Evolutionary conservation across 2,113 vertebrate genomes (phyloP), one percentile per base, ranked within the genome.

Genomic region (Oreocharis arfaki): DNA sequence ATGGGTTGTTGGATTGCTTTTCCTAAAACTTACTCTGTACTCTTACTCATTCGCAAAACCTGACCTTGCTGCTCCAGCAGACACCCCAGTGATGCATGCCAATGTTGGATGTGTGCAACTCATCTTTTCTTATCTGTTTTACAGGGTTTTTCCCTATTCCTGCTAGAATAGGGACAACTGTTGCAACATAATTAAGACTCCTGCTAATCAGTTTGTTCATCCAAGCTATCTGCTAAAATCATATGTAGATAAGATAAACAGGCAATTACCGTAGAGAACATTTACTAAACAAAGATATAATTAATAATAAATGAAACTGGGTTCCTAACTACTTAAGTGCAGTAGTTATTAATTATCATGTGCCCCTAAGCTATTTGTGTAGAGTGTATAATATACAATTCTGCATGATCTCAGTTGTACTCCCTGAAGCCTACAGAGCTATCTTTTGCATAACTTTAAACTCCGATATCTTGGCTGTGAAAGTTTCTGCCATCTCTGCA

Each of bases 261-360:
- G 84, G 27, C 59, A 87, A 96, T 96, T 96, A 91, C 50, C 52
- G 46, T 60, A 61, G 70, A 95, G 73, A 93, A 94, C 73, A 95
- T 89, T 96, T 96, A 63, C 93, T 95, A 96, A 96, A 96, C 91
- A 97, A 96, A 95, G 82, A 27, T 93, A 50, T 89, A 95, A 96
- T 96, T 96, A 97, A 96, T 96, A 96, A 96, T 95, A 88, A 95
- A 97, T 93, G 92, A 89, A 95, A 82, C 65, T 47, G 76, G 74
- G 65, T 90, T 96, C 35, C 46, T 37, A 89, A 74, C 83, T 96
- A 94, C 82, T 96, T 96, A 96, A 95, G 91, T 74, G 91, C 95
- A 94, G 84, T 91, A 83, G 91, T 95, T 97, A 97, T 95, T 95
- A 96, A 96, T 95, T 97, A 94, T 78, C 81, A 52, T 57, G 46